Evolutionary conservation across 2,888 invertebrate genomes (phyloP).

Genomic region (Cryptosula pallasiana): DNA sequence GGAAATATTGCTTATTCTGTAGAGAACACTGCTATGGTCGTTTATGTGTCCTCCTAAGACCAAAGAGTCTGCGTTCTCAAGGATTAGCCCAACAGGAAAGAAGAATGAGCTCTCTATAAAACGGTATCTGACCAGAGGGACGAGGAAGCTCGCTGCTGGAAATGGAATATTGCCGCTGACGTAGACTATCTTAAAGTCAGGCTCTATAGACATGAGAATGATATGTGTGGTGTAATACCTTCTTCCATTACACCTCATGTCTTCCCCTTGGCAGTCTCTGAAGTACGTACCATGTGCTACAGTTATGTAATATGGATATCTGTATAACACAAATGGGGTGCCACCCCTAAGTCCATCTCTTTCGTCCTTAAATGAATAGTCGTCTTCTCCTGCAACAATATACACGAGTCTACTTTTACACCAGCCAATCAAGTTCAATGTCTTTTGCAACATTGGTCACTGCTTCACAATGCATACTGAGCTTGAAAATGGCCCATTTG

Average conservation of each 20-base stretch:
- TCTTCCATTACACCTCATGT: background rate
- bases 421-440: too few relatives aligned
- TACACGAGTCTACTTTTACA: too few relatives aligned
- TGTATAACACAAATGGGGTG: slow-evolving; percentile 30
- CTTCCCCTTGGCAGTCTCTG: slow-evolving; percentile 23
- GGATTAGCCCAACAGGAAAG: slow-evolving; percentile 34
- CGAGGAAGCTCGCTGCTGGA: slow-evolving; percentile 23
- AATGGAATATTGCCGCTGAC: slow-evolving; percentile 32
- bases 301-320: slow-evolving; percentile 32
- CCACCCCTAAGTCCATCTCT: background rate
- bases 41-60: slow-evolving; percentile 34
- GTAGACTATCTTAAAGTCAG: slow-evolving; percentile 32
- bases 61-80: slow-evolving; percentile 31
- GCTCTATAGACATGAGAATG: slow-evolving; percentile 31
- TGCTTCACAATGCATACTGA: too few relatives aligned
- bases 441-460: too few relatives aligned
- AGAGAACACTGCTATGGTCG: slow-evolving; percentile 32
- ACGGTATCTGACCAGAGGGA: slow-evolving; percentile 31
- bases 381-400: background rate
- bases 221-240: slow-evolving; percentile 34
- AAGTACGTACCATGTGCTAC: slow-evolving; percentile 32
- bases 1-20: slow-evolving; percentile 31
- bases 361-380: background rate
- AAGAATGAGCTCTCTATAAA: slow-evolving; percentile 35
- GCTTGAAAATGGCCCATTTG: too few relatives aligned